These are phyloP conservation scores for Amyelois transitella DNA, from an alignment of 1,140 invertebrate species.

Conservation along the genomic window DNA sequence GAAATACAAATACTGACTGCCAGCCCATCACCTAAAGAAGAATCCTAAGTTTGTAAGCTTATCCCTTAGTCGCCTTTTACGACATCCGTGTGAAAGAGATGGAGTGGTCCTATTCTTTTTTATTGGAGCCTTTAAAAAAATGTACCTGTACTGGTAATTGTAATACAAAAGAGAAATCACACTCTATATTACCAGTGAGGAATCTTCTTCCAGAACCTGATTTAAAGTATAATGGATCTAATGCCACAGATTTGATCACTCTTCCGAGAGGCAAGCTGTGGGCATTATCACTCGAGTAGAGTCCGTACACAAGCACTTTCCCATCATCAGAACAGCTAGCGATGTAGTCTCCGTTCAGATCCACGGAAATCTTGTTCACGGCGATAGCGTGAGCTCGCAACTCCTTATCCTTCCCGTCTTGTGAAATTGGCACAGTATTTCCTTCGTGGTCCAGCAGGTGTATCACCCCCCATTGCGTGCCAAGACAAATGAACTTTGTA, in stretches of 20 bases:
- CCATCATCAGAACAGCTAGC: slow-evolving; percentile 96
- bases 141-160: background rate
- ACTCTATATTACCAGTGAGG: slow-evolving; percentile 78
- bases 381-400: slow-evolving; percentile 88
- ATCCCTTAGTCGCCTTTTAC: too few species aligned
- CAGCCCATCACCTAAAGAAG: too few species aligned
- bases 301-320: slow-evolving; percentile 86
- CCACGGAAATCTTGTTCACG: slow-evolving; percentile 96
- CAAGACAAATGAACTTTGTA: slow-evolving; percentile 95
- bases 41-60: too few species aligned
- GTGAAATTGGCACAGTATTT: slow-evolving; percentile 80
- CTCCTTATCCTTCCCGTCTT: slow-evolving; percentile 78
- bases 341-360: slow-evolving; percentile 91
- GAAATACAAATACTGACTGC: background rate
- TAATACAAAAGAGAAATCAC: background rate
- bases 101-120: too few species aligned
- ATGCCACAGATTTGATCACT: slow-evolving; percentile 89
- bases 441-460: slow-evolving; percentile 95
- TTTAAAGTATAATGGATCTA: slow-evolving; percentile 92
- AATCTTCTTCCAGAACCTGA: slow-evolving; percentile 84
- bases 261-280: slow-evolving; percentile 85
- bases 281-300: slow-evolving; percentile 89
- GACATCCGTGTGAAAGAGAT: too few species aligned
- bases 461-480: slow-evolving; percentile 92
- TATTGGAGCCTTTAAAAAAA: background rate